Evolutionary conservation across 2,113 vertebrate species (phyloP).

Genomic region (Actenoides hombroni): DNA sequence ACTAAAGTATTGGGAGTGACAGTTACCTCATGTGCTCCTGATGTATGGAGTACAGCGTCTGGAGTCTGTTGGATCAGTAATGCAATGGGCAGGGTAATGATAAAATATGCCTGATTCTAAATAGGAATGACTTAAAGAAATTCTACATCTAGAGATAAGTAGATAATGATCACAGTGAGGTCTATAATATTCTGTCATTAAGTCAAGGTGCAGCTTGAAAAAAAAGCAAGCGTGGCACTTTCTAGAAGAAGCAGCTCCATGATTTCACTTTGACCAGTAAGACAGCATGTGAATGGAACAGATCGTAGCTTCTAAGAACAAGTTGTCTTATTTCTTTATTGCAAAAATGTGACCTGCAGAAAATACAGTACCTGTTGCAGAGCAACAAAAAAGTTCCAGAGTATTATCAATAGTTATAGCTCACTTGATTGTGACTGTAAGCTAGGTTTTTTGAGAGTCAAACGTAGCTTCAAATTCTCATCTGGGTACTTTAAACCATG

Average conservation of each 20-base stretch:
- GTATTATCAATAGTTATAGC: not conserved
- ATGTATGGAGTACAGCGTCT: not conserved
- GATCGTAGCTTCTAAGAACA: not conserved
- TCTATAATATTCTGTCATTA: not conserved
- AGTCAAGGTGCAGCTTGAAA: not conserved
- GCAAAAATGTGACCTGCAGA: not conserved
- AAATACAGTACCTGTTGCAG: not conserved
- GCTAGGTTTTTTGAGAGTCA: not conserved
- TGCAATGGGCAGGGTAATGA: not conserved
- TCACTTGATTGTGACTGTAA: not conserved
- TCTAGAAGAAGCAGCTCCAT: not conserved
- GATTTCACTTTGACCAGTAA: not conserved
- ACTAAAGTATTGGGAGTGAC: not conserved
- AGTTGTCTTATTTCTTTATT: fast-evolving
- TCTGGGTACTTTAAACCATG: not conserved
- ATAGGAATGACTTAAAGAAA: not conserved
- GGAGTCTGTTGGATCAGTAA: not conserved
- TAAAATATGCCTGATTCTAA: not conserved
- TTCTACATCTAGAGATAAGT: not conserved
- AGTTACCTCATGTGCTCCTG: not conserved
- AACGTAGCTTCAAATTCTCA: not conserved
- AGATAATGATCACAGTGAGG: not conserved
- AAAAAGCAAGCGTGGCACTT: not conserved
- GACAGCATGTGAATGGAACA: not conserved
- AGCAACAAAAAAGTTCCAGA: not conserved